Percentiles rank a stretch among this genome's conserved stretches.
phyloP scores from a whole-genome alignment of 2,888 invertebrate genomes.

The Ophion slaviceki region DNA sequence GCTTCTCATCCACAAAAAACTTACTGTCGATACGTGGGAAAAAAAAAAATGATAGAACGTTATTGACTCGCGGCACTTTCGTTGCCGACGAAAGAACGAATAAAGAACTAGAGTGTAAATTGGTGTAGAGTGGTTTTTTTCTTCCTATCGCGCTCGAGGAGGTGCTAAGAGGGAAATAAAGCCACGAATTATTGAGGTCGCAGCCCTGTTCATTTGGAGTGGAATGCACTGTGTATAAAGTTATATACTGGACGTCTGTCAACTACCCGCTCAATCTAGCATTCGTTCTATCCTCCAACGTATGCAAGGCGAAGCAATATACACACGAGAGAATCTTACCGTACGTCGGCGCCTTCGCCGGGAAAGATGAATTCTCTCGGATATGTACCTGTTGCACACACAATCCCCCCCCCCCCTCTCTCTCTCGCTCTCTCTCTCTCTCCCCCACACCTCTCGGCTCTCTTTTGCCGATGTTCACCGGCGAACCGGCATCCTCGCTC shows the following conservation, averaged over 20 bases:
- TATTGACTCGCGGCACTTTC: background rate
- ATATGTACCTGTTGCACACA: constrained; percentile 65
- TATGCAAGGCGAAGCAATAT: background rate
- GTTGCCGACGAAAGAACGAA: background rate
- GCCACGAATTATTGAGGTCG: background rate
- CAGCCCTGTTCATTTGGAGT: background rate
- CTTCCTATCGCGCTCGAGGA: background rate
- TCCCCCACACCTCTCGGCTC: constrained; percentile 22
- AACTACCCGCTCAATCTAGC: constrained; percentile 29
- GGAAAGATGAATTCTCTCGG: constrained; percentile 55
- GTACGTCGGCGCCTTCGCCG: constrained; percentile 27
- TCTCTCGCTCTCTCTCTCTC: constrained; percentile 1
- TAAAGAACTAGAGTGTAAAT: background rate
- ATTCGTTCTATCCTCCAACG: constrained; percentile 21
- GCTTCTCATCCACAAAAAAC: too few relatives aligned
- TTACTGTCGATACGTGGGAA: background rate
- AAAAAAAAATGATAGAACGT: background rate
- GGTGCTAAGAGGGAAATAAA: background rate
- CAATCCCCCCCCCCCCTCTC: constrained; percentile 50
- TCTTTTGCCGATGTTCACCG: constrained; percentile 40
- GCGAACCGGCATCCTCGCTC: constrained; percentile 26
- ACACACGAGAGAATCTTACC: background rate
- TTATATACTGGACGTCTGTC: constrained; percentile 29
- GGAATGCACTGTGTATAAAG: constrained; percentile 27
- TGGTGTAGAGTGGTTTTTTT: constrained; percentile 2